Conservation (phyloP, 2,797 vertebrate species). For the Rhodeus uyekii region DNA sequence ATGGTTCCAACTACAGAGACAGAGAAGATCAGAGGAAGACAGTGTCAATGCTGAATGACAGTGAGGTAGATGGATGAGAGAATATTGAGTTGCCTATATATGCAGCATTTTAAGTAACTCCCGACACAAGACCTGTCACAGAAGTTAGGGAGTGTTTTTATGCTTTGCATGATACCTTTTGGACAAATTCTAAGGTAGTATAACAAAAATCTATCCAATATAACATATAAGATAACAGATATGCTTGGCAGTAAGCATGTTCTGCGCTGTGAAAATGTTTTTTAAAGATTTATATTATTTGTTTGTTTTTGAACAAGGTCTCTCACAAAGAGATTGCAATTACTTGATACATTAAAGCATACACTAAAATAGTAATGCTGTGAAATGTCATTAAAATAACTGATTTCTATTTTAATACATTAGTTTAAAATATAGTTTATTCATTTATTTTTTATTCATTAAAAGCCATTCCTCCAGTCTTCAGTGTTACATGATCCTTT, state of each 20-base stretch:
- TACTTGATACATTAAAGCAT: neutral
- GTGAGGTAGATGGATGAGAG: neutral
- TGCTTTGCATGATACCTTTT: neutral
- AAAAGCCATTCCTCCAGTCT: neutral
- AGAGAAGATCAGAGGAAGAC: neutral
- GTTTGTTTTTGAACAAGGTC: neutral
- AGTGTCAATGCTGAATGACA: slow-evolving; percentile 13
- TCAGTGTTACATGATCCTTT: neutral
- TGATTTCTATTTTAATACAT: neutral
- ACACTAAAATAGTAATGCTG: neutral
- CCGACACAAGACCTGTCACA: neutral
- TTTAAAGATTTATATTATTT: neutral
- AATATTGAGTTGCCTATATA: neutral
- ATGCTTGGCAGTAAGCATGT: neutral
- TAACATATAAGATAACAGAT: neutral
- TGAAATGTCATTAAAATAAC: neutral
- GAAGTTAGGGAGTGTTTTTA: neutral
- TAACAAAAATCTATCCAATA: neutral
- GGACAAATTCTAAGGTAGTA: neutral
- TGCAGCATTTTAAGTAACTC: neutral
- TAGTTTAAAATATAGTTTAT: neutral
- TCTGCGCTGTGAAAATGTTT: too few relatives aligned
- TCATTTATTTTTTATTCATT: too few relatives aligned
- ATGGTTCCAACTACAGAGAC: neutral
- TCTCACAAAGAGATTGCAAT: neutral